Percentiles rank a stretch among this genome's conserved stretches.
These are phyloP conservation scores for Standfussiana lucernea DNA, from an alignment of 2,888 invertebrate genomes.

Conservation along the genomic window DNA sequence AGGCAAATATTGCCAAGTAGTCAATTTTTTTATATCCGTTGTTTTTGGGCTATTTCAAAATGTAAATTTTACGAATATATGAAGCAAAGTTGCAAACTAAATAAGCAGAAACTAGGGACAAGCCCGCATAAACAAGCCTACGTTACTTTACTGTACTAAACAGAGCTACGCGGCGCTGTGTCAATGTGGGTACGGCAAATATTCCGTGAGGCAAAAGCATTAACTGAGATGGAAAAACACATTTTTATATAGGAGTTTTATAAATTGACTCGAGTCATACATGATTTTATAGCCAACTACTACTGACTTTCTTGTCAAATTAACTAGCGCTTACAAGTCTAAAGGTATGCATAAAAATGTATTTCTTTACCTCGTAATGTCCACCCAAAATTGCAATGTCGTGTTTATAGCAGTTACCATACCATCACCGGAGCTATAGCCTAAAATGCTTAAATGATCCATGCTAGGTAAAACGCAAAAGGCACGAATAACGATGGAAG, in stretches of 20 bases:
- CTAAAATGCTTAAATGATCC: conserved; percentile 63
- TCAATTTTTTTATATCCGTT: not conserved
- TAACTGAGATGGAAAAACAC: conserved; percentile 59
- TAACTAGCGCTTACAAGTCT: conserved; percentile 19
- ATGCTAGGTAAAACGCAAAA: conserved; percentile 68
- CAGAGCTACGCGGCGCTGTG: conserved; percentile 38
- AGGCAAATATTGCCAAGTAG: not conserved
- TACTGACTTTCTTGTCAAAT: conserved; percentile 33
- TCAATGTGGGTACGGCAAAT: conserved; percentile 53
- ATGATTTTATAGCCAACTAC: conserved; percentile 24
- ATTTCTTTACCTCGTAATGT: conserved; percentile 55
- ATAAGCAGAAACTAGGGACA: conserved; percentile 35
- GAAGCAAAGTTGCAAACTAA: conserved; percentile 21
- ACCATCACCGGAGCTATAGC: conserved; percentile 69
- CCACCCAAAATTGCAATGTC: conserved; percentile 58
- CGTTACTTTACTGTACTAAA: conserved; percentile 10
- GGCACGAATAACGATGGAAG: conserved; percentile 54
- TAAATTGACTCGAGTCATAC: conserved; percentile 17
- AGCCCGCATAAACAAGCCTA: conserved; percentile 42
- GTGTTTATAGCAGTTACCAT: conserved; percentile 61
- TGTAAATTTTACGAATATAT: not conserved
- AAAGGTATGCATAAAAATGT: conserved; percentile 56
- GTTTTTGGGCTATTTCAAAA: not conserved
- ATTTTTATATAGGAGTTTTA: conserved; percentile 34
- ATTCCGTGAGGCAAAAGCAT: conserved; percentile 56